Conservation (phyloP, 2,113 vertebrate species). For the Semnornis frantzii region DNA sequence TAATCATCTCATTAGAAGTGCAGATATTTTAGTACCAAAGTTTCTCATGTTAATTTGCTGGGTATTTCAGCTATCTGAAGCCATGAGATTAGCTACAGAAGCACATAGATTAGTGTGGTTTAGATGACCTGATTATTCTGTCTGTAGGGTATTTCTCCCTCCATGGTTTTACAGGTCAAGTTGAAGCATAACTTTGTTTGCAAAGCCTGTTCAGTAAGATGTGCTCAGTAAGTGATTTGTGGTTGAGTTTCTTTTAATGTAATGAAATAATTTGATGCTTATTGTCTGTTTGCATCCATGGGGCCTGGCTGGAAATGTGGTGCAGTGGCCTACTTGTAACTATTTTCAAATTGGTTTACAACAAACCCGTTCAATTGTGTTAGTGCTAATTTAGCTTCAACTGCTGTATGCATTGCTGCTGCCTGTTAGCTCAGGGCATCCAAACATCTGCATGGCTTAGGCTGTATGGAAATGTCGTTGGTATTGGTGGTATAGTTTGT, state of each 20-base stretch:
- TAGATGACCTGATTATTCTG: constrained; percentile 50
- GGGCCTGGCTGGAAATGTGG: neutral
- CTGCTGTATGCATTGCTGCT: neutral
- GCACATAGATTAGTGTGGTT: neutral
- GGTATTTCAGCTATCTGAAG: neutral
- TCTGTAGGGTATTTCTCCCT: constrained; percentile 11
- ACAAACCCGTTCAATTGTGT: neutral
- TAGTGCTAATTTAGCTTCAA: neutral
- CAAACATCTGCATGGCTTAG: neutral
- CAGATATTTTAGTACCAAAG: neutral
- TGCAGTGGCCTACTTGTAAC: neutral
- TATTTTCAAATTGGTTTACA: neutral
- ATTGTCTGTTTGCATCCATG: neutral
- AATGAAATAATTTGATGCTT: neutral
- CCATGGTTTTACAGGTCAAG: neutral
- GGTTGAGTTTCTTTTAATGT: neutral
- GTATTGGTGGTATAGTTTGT: neutral
- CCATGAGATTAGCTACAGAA: neutral
- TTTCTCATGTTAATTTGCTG: neutral
- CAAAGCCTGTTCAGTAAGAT: constrained; percentile 2
- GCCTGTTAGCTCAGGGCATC: neutral
- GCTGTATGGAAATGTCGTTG: neutral
- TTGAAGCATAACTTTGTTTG: neutral
- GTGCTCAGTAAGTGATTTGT: neutral
- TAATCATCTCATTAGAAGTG: constrained; percentile 14